These are phyloP conservation scores for Aspidiotus rigidus DNA, from an alignment of 2,888 invertebrate species.

Conservation along the genomic window DNA sequence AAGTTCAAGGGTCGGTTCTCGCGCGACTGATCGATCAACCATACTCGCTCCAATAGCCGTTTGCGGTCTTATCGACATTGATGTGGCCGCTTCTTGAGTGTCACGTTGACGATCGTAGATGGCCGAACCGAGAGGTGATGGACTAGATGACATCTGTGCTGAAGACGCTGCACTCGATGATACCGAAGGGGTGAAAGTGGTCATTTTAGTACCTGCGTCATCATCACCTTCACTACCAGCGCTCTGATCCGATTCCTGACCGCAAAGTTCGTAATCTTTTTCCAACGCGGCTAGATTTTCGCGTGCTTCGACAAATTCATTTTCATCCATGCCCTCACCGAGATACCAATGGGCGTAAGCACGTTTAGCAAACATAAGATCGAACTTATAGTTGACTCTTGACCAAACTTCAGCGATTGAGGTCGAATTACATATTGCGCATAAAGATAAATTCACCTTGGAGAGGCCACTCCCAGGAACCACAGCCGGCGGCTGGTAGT, in stretches of 20 bases:
- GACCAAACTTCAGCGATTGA: conserved; percentile 22
- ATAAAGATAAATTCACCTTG: conserved; percentile 6
- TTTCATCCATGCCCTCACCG: conserved; percentile 35
- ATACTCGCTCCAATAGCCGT: no score
- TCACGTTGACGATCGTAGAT: no score
- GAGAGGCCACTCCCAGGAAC: conserved; percentile 20
- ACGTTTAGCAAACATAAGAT: conserved; percentile 47
- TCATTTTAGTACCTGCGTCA: not conserved
- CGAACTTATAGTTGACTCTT: conserved; percentile 37
- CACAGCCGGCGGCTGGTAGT: conserved; percentile 20
- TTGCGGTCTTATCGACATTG: no score
- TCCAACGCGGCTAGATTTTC: conserved; percentile 31
- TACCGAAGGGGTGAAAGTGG: not conserved
- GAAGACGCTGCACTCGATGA: no score
- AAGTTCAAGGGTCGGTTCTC: no score
- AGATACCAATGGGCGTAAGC: conserved; percentile 35
- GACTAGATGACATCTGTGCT: no score
- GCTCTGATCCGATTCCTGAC: conserved; percentile 5
- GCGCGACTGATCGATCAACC: no score
- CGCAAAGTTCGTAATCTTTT: conserved; percentile 16
- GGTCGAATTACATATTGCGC: conserved; percentile 20
- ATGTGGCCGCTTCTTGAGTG: no score
- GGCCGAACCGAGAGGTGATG: no score
- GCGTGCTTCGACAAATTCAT: conserved; percentile 33
- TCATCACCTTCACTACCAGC: conserved; percentile 8